Conservation (phyloP, 2,888 invertebrate species). For the Uropetala carovei region DNA sequence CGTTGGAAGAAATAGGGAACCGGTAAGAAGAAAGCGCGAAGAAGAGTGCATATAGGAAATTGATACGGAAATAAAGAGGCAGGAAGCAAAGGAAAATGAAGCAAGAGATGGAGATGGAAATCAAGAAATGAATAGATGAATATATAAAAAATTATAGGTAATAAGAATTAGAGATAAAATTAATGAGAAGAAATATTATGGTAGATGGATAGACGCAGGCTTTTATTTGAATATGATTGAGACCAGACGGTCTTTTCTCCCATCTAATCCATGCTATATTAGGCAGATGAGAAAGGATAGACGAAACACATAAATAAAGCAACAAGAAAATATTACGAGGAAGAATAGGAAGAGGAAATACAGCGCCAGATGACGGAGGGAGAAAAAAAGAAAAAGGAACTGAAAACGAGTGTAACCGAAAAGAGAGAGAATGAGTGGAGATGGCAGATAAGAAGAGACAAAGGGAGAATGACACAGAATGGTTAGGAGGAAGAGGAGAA, state of each 20-base stretch:
- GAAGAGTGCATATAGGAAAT: background rate
- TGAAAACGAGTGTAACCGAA: background rate
- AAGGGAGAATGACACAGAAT: background rate
- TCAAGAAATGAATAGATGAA: too few relatives aligned
- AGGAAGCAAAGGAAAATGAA: background rate
- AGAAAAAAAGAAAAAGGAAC: background rate
- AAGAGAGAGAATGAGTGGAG: background rate
- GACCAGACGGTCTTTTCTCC: too few relatives aligned
- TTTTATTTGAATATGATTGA: too few relatives aligned
- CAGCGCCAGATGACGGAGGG: background rate
- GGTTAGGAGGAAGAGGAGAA: background rate
- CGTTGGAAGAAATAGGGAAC: background rate
- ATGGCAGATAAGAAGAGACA: background rate
- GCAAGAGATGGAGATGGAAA: too few relatives aligned
- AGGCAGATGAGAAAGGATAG: too few relatives aligned
- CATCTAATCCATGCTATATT: too few relatives aligned
- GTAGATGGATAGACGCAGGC: too few relatives aligned
- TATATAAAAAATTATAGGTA: too few relatives aligned
- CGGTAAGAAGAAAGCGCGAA: background rate
- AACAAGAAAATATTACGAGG: background rate
- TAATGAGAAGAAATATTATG: too few relatives aligned
- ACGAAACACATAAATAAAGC: too few relatives aligned
- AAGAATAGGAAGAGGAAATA: background rate
- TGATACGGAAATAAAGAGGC: background rate
- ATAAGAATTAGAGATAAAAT: too few relatives aligned